Percentiles rank a stretch among this genome's conserved stretches.
phyloP scores from a whole-genome alignment of 1,140 invertebrate species.

The Aphelenchoides fujianensis region DNA sequence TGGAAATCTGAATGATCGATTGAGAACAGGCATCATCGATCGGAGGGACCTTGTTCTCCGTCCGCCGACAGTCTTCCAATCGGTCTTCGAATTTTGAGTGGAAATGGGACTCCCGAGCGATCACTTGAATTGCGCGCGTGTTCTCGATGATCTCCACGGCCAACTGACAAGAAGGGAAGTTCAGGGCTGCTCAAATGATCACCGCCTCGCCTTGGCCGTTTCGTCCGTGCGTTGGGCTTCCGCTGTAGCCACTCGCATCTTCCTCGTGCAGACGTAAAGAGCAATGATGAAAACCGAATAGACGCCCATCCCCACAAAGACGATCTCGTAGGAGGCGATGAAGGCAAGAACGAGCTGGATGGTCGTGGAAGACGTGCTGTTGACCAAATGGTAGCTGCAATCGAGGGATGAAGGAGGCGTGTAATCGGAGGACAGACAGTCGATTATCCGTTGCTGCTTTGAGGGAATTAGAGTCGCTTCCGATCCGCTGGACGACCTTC shows the following conservation, averaged over 20 bases:
- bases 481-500: constrained; percentile 25
- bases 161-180: no score
- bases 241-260: not conserved
- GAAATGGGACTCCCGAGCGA: constrained; percentile 30
- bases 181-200: no score
- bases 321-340: constrained; percentile 20
- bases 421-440: no score
- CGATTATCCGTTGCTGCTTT: constrained; percentile 28
- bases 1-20: no score
- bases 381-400: constrained; percentile 21
- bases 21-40: no score
- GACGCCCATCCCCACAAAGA: constrained; percentile 11
- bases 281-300: not conserved
- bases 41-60: no score
- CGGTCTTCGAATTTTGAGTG: no score
- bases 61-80: no score
- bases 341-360: constrained; percentile 15
- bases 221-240: not conserved
- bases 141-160: constrained; percentile 41
- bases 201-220: constrained; percentile 21
- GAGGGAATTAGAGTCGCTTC: not conserved
- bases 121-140: constrained; percentile 26
- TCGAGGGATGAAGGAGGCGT: no score
- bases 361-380: constrained; percentile 4
- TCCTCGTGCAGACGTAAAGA: not conserved